These are phyloP conservation scores for Vesta saturnalis DNA, from an alignment of 2,888 invertebrate species.

Conservation along the genomic window DNA sequence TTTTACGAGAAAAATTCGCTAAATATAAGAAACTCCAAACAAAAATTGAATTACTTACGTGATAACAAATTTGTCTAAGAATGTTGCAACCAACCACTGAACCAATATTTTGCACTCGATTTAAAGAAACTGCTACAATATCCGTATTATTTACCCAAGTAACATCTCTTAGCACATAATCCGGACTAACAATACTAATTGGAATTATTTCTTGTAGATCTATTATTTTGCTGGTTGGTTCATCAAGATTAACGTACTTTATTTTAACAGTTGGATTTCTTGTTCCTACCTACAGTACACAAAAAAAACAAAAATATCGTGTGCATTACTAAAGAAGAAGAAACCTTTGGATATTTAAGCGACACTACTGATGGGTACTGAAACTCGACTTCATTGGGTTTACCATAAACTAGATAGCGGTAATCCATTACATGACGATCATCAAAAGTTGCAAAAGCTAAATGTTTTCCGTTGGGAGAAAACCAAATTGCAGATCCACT, in stretches of 20 bases:
- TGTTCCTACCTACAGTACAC: constrained; percentile 79
- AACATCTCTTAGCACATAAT: constrained; percentile 76
- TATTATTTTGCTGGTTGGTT: constrained; percentile 26
- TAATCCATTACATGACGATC: constrained; percentile 74
- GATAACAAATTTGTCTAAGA: constrained; percentile 12
- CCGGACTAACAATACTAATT: constrained; percentile 65
- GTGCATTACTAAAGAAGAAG: background rate
- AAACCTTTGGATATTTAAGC: constrained; percentile 82
- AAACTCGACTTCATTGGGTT: constrained; percentile 56
- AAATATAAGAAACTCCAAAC: too few relatives aligned
- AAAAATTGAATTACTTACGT: too few relatives aligned
- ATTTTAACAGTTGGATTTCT: constrained; percentile 78
- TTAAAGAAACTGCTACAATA: constrained; percentile 81
- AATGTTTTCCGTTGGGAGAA: constrained; percentile 72
- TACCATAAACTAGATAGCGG: constrained; percentile 72
- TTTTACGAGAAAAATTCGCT: too few relatives aligned
- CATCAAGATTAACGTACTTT: constrained; percentile 68
- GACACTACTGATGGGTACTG: constrained; percentile 76
- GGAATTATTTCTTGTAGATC: constrained; percentile 58
- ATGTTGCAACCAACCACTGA: constrained; percentile 56
- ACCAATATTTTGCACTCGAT: constrained; percentile 81
- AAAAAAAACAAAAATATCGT: constrained; percentile 51
- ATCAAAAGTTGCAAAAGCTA: constrained; percentile 78
- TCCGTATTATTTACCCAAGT: constrained; percentile 77
- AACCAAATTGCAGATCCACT: constrained; percentile 82